Conservation (phyloP, 2,888 invertebrate species). For the Nomada ferruginata region DNA sequence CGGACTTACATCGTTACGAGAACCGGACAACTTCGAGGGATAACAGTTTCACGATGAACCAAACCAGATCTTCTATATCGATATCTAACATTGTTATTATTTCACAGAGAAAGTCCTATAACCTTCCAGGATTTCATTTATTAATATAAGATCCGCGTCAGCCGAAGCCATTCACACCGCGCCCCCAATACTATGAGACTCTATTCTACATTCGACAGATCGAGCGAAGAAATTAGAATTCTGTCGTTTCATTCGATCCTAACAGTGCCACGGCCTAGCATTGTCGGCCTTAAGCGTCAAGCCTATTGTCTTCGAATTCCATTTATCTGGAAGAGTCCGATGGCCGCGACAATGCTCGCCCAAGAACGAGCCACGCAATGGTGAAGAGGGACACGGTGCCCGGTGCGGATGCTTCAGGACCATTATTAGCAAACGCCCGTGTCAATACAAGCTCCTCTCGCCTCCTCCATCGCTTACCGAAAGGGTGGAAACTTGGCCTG, state of each 20-base stretch:
- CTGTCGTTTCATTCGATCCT: slow-evolving; percentile 20
- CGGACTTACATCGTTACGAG: too few relatives aligned
- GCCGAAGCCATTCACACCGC: too few relatives aligned
- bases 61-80: too few relatives aligned
- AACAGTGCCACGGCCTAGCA: slow-evolving; percentile 25
- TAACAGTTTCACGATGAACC: too few relatives aligned
- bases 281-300: slow-evolving; percentile 59
- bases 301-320: slow-evolving; percentile 68
- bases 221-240: slow-evolving; percentile 31
- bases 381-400: slow-evolving; percentile 46
- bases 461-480: slow-evolving; percentile 17
- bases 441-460: slow-evolving; percentile 56
- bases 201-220: background rate
- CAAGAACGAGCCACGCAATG: slow-evolving; percentile 58
- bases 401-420: slow-evolving; percentile 33
- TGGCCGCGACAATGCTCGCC: slow-evolving; percentile 63
- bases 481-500: slow-evolving; percentile 44
- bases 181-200: too few relatives aligned
- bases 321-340: slow-evolving; percentile 66
- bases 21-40: too few relatives aligned
- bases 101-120: too few relatives aligned
- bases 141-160: too few relatives aligned
- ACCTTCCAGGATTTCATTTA: too few relatives aligned
- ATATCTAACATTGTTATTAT: too few relatives aligned
- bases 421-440: slow-evolving; percentile 10